A percentile compares a stretch with the other conserved stretches of the same genome.
Evolutionary conservation across 2,888 invertebrate species (phyloP).

Genomic region (Hybos culiciformis): DNA sequence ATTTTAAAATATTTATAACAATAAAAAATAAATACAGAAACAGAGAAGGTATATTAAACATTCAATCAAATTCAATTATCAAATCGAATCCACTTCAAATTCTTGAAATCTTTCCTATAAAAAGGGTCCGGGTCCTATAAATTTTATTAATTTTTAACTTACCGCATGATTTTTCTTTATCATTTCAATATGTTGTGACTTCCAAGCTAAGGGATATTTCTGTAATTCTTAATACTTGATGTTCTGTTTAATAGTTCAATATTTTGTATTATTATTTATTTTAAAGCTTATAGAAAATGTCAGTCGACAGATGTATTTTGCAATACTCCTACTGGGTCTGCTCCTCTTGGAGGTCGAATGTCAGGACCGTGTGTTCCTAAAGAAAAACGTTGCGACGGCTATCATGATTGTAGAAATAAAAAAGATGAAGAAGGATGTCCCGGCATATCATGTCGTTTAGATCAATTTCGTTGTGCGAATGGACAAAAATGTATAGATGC

Average conservation of each 20-base stretch:
- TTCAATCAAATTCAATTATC: no score
- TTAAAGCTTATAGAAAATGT: constrained; percentile 76
- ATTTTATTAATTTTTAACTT: no score
- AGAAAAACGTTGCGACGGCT: constrained; percentile 83
- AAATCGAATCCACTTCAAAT: no score
- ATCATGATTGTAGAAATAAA: constrained; percentile 70
- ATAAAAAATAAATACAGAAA: no score
- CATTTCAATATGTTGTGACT: no score
- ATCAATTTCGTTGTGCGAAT: constrained; percentile 73
- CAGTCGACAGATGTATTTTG: constrained; percentile 79
- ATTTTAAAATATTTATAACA: no score
- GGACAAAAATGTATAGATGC: constrained; percentile 71
- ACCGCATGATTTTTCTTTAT: no score
- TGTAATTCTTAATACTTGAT: no score
- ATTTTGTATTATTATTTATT: neutral
- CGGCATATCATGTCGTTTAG: constrained; percentile 57
- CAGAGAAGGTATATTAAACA: no score
- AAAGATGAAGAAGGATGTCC: constrained; percentile 68
- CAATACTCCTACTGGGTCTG: constrained; percentile 46
- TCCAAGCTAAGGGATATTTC: no score
- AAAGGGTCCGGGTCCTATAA: no score
- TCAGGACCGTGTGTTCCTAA: constrained; percentile 76
- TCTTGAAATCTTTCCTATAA: no score
- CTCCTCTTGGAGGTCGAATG: constrained; percentile 38
- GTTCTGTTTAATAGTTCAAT: constrained; percentile 2